phyloP scores from a whole-genome alignment of 2,113 vertebrate genomes.

The Hippolais icterina region DNA sequence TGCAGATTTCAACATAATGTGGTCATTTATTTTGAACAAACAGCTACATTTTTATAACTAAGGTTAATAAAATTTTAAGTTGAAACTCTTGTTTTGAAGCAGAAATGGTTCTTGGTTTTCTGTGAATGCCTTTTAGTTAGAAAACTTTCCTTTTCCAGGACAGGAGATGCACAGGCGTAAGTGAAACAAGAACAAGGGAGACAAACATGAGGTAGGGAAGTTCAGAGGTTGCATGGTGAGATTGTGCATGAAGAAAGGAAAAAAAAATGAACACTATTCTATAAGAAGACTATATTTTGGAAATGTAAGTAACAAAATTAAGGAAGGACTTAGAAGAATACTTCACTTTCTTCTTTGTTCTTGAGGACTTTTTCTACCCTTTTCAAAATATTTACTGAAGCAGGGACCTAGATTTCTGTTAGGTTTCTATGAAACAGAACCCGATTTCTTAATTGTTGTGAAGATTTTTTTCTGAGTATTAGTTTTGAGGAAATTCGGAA shows the following conservation, averaged over 20 bases:
- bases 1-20: not conserved
- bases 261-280: fast-evolving
- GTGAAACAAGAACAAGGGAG: not conserved
- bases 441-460: not conserved
- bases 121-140: not conserved
- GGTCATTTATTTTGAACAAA: not conserved
- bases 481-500: not conserved
- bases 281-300: not conserved
- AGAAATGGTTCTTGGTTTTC: not conserved
- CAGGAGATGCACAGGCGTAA: not conserved
- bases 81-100: not conserved
- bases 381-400: not conserved
- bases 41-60: not conserved
- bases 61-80: not conserved
- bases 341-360: not conserved
- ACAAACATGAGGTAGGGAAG: not conserved
- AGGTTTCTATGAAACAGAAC: not conserved
- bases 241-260: not conserved
- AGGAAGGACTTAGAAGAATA: not conserved
- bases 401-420: not conserved
- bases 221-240: not conserved
- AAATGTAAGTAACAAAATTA: not conserved
- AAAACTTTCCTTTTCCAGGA: not conserved
- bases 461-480: not conserved
- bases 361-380: not conserved